Percentiles rank a stretch among this genome's conserved stretches.
Evolutionary conservation across 1,140 invertebrate species (phyloP).

Genomic region (Cydia pomonella): DNA sequence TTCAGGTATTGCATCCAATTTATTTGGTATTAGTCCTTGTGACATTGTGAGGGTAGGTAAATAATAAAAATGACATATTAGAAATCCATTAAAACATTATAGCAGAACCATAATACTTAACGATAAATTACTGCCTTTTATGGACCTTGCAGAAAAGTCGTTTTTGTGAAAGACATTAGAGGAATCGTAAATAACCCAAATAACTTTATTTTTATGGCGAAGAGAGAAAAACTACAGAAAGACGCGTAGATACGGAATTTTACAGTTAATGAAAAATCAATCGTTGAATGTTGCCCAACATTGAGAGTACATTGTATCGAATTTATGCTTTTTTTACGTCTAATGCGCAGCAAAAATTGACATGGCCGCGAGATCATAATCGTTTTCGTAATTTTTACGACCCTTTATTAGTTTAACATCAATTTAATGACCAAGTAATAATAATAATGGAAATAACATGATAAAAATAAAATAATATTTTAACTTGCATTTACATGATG

Average conservation of each 20-base stretch:
- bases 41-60: neutral
- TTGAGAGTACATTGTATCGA: neutral
- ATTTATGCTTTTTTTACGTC: neutral
- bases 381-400: slow-evolving; percentile 13
- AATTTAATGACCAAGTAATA: slow-evolving; percentile 9
- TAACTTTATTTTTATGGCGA: slow-evolving; percentile 30
- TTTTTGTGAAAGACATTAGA: slow-evolving; percentile 30
- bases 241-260: neutral
- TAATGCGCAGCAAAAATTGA: neutral
- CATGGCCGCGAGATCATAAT: slow-evolving; percentile 4
- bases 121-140: slow-evolving; percentile 25
- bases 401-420: slow-evolving; percentile 8
- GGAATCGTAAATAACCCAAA: slow-evolving; percentile 30
- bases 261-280: neutral
- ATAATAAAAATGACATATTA: neutral
- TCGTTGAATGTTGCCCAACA: neutral
- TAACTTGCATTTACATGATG: neutral
- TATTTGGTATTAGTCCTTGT: neutral
- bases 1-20: slow-evolving; percentile 39
- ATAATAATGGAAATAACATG: neutral
- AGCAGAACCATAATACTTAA: slow-evolving; percentile 11
- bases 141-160: slow-evolving; percentile 25
- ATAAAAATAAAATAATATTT: slow-evolving; percentile 3
- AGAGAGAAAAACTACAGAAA: slow-evolving; percentile 6
- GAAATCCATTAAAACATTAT: neutral